These are phyloP conservation scores for Halcyon senegalensis DNA, from an alignment of 2,113 vertebrate species.

Conservation along the genomic window DNA sequence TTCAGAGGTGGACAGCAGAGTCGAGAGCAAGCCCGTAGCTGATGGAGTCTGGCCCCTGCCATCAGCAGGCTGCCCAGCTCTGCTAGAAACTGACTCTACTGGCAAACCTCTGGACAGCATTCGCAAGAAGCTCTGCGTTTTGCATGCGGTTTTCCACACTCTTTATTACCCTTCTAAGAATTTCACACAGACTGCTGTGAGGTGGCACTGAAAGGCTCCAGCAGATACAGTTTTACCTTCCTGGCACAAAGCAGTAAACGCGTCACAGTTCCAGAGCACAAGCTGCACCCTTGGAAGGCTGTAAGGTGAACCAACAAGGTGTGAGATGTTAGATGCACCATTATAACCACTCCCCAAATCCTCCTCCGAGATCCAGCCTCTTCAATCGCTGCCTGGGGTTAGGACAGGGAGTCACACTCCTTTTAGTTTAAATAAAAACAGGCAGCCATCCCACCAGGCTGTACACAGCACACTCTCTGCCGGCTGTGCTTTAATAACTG, in stretches of 20 bases:
- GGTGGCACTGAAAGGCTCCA: background rate
- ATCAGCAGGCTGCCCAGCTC: background rate
- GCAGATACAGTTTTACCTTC: background rate
- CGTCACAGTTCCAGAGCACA: background rate
- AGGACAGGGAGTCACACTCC: background rate
- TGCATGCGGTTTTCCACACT: background rate
- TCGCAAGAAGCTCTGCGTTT: background rate
- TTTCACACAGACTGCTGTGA: background rate
- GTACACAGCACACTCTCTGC: too few species aligned
- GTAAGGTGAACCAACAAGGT: background rate
- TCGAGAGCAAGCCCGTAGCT: background rate
- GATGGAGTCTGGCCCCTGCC: background rate
- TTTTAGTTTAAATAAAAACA: background rate
- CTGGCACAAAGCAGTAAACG: background rate
- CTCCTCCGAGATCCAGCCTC: rapidly evolving
- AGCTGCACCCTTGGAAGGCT: background rate
- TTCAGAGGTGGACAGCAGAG: background rate
- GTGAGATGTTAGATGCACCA: rapidly evolving
- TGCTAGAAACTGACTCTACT: background rate
- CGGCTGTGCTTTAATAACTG: background rate
- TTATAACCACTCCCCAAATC: background rate
- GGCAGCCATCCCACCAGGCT: rapidly evolving
- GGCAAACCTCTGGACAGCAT: background rate
- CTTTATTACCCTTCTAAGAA: background rate
- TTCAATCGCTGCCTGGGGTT: rapidly evolving